phyloP scores from a whole-genome alignment of 2,888 invertebrate genomes.

The Patella pellucida region DNA sequence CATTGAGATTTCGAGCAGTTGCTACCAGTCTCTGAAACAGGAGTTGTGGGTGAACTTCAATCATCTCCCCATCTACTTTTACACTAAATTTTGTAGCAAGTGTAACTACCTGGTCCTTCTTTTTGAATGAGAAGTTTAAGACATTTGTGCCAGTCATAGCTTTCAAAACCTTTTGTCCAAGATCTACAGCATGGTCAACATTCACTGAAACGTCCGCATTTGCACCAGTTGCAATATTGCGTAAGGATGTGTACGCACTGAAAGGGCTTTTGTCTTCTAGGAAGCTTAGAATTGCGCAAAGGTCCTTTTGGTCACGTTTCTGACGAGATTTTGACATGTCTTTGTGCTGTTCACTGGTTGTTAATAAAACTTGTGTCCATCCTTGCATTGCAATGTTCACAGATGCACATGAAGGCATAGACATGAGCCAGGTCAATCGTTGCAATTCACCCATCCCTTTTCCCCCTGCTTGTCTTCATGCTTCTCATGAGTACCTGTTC shows the following conservation, averaged over 20 bases:
- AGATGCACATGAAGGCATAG: slow-evolving; percentile 34
- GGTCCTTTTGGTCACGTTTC: too few relatives aligned
- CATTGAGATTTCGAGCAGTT: slow-evolving; percentile 18
- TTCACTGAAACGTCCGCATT: slow-evolving; percentile 36
- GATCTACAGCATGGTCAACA: slow-evolving; percentile 36
- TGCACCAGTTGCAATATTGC: too few relatives aligned
- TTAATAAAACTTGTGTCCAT: slow-evolving; percentile 5
- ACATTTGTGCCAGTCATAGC: slow-evolving; percentile 31
- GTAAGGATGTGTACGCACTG: slow-evolving; percentile 26
- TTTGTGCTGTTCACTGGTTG: slow-evolving; percentile 15
- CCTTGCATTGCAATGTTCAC: slow-evolving; percentile 22
- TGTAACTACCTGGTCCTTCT: slow-evolving; percentile 29
- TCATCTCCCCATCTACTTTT: slow-evolving; percentile 21
- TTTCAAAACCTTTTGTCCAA: slow-evolving; percentile 36
- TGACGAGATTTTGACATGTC: background rate
- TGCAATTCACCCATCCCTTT: slow-evolving; percentile 37
- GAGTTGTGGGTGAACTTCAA: slow-evolving; percentile 34
- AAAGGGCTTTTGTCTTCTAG: slow-evolving; percentile 41
- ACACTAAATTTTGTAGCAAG: slow-evolving; percentile 19
- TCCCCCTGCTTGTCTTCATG: slow-evolving; percentile 43
- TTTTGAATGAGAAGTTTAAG: slow-evolving; percentile 30
- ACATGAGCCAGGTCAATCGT: slow-evolving; percentile 30
- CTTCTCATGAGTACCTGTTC: slow-evolving; percentile 49
- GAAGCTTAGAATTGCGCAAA: slow-evolving; percentile 23
- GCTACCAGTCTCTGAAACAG: slow-evolving; percentile 37